Base-by-base conservation (phyloP, 2,888 invertebrate species). In the Subacronicta megacephala region DNA sequence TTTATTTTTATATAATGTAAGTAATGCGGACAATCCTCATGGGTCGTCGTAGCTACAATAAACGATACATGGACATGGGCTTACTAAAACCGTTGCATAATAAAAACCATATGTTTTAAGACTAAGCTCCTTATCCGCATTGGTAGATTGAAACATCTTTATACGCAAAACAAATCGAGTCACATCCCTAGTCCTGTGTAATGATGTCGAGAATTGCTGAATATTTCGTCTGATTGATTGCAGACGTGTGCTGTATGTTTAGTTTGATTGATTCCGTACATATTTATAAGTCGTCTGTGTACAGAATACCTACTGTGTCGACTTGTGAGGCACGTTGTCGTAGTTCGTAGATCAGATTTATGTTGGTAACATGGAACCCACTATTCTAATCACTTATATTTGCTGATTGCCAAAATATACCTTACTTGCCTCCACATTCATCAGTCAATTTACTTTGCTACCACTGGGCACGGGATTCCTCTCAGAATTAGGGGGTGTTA, bases 191-290 rank as follows among this genome's bases (percentile, higher is more conserved):
- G 16, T n/a, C 0, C 6, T 10, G 13, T 20, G 47, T 62, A 36
- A 49, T 44, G 41, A 33, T 49, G 42, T 38, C 16, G 52, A 33
- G 63, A 62, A 51, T 38, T 20, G 17, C 43, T 29, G 56, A 13
- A 36, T 54, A 46, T 44, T 63, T 52, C 38, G 47, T 41, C 58
- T 52, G 64, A 58, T 52, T 64, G 52, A 63, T 65, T 62, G 43
- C 63, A 61, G 33, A 29, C 42, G 42, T 42, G 35, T 40, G 36
- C 12, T 26, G 52, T 44, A 17, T 20, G 47, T 47, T 52, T 58
- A 45, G 58, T 52, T 47, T 44, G 46, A 43, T 40, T 17, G 15
- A 7, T 35, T 50, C 40, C 13, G 29, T 45, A 20, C 18, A 29
- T 17, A 41, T 18, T 17, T 23, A 13, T 3, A 31, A 31, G 31